A percentile compares a stretch with the other conserved stretches of the same genome.
These are phyloP conservation scores for Cheirogaleus medius DNA, from an alignment of 2,113 vertebrate species.

Conservation along the genomic window DNA sequence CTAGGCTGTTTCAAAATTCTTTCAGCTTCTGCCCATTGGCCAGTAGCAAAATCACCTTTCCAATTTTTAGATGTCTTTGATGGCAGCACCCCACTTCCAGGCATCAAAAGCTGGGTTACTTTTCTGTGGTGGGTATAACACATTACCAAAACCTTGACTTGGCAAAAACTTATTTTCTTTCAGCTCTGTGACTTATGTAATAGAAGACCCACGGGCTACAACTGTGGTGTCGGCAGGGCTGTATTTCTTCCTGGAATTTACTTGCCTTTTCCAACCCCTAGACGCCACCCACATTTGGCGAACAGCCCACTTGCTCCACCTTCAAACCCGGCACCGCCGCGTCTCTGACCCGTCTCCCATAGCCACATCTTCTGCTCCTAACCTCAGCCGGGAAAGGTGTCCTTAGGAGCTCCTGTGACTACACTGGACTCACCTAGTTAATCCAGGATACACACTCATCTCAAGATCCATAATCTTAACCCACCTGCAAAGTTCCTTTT, in stretches of 20 bases:
- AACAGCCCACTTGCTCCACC: background rate
- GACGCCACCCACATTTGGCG: too few species aligned
- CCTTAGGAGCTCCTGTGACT: background rate
- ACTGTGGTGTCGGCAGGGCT: background rate
- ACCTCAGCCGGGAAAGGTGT: background rate
- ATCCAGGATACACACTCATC: background rate
- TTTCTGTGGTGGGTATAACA: background rate
- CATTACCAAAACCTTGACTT: background rate
- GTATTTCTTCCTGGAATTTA: background rate
- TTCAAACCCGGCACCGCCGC: background rate
- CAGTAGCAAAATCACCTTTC: background rate
- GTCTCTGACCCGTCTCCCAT: background rate
- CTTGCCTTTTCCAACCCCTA: too few species aligned
- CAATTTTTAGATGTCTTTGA: too few species aligned
- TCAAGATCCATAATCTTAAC: background rate
- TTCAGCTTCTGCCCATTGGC: too few species aligned
- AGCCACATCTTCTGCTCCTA: background rate
- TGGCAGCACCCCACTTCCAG: background rate
- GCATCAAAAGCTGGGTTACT: accelerated
- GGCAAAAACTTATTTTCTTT: background rate
- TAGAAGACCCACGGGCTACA: background rate
- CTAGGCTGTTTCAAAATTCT: background rate
- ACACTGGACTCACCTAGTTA: background rate
- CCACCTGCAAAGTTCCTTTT: background rate
- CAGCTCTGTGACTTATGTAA: background rate